Percentiles rank a stretch among this genome's conserved stretches.
phyloP scores from a whole-genome alignment of 1,140 invertebrate species.

The Scaptomyza pallida region DNA sequence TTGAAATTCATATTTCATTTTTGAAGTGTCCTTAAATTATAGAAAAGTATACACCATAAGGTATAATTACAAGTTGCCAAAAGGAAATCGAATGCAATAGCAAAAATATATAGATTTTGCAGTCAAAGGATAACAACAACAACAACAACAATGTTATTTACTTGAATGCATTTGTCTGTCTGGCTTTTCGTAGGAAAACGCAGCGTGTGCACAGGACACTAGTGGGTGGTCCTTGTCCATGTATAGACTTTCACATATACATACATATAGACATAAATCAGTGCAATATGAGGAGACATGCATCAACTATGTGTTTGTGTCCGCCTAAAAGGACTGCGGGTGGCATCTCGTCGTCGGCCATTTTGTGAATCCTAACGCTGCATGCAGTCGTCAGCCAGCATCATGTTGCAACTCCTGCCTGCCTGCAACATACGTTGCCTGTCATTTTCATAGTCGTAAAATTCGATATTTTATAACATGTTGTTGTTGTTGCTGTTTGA shows the following conservation, averaged over 20 bases:
- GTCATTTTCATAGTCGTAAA: constrained; percentile 35
- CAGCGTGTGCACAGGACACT: neutral
- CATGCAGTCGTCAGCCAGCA: neutral
- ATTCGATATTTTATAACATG: constrained; percentile 54
- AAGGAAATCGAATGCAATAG: constrained; percentile 18
- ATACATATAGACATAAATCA: constrained; percentile 37
- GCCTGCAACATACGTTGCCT: constrained; percentile 34
- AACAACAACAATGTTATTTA: constrained; percentile 1
- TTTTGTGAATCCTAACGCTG: constrained; percentile 39
- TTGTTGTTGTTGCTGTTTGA: neutral
- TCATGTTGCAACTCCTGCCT: constrained; percentile 10
- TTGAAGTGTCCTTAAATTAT: constrained; percentile 2
- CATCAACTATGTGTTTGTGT: constrained; percentile 46
- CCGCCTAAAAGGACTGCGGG: constrained; percentile 24
- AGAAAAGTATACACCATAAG: neutral
- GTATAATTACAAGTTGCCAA: neutral
- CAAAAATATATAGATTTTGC: constrained; percentile 13
- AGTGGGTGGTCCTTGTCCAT: constrained; percentile 17
- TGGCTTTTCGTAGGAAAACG: constrained; percentile 24
- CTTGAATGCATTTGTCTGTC: constrained; percentile 1
- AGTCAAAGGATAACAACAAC: constrained; percentile 1
- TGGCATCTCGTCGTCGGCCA: constrained; percentile 27
- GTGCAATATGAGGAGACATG: constrained; percentile 43
- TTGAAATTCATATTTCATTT: no score
- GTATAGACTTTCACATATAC: no score